These are phyloP conservation scores for Metellina segmentata DNA, from an alignment of 2,888 invertebrate species.

Conservation along the genomic window DNA sequence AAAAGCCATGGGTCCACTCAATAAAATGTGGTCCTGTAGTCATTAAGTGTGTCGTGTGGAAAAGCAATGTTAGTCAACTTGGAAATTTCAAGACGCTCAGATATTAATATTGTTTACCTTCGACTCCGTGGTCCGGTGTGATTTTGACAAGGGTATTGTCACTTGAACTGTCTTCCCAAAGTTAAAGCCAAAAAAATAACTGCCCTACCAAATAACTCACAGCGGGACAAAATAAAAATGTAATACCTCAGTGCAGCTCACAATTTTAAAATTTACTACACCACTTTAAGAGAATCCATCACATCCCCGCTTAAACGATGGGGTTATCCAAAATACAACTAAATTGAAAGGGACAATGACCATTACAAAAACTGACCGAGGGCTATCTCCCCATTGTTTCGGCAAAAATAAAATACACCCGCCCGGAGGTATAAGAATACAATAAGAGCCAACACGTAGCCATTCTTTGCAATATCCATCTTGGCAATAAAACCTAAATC, in stretches of 20 bases:
- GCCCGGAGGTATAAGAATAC: constrained; percentile 8
- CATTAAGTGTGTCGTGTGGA: too few species aligned
- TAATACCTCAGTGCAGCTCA: neutral
- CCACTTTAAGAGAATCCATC: constrained; percentile 21
- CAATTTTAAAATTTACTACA: neutral
- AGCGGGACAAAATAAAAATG: neutral
- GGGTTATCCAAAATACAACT: constrained; percentile 4
- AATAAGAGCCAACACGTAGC: constrained; percentile 63
- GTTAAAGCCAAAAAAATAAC: too few species aligned
- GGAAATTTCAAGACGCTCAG: too few species aligned
- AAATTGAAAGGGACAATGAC: constrained; percentile 54
- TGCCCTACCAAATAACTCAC: neutral
- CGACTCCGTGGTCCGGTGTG: too few species aligned
- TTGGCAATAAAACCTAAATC: constrained; percentile 73
- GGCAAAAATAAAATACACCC: constrained; percentile 13
- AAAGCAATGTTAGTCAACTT: too few species aligned
- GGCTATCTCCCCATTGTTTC: constrained; percentile 15
- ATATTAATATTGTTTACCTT: too few species aligned
- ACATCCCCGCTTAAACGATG: constrained; percentile 3
- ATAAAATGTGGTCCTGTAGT: too few species aligned
- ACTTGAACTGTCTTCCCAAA: too few species aligned
- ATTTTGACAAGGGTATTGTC: too few species aligned
- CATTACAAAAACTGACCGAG: constrained; percentile 25
- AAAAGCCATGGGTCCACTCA: too few species aligned
- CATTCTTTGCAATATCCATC: constrained; percentile 60